Percentiles rank a stretch among this genome's conserved stretches.
These are phyloP conservation scores for Diogma glabrata DNA, from an alignment of 2,888 invertebrate species.

Conservation along the genomic window DNA sequence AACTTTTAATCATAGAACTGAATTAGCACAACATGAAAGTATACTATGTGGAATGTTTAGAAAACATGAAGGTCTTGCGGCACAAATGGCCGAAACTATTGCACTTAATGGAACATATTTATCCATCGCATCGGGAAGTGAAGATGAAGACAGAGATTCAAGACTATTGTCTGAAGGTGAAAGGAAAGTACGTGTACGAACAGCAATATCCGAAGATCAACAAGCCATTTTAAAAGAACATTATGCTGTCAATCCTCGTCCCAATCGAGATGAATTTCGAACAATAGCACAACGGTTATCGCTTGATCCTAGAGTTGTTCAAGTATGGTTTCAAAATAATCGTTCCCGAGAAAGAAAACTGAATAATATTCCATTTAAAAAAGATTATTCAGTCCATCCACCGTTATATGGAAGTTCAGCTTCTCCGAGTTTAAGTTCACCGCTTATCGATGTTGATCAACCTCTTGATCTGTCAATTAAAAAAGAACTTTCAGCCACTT, in stretches of 20 bases:
- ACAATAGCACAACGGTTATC: slow-evolving; percentile 71
- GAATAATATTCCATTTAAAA: slow-evolving; percentile 33
- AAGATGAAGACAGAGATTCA: slow-evolving; percentile 48
- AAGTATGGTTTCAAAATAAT: slow-evolving; percentile 96
- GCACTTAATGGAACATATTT: slow-evolving; percentile 9
- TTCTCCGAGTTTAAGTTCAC: slow-evolving; percentile 17
- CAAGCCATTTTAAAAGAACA: slow-evolving; percentile 78
- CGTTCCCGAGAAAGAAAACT: slow-evolving; percentile 75
- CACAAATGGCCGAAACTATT: slow-evolving; percentile 59
- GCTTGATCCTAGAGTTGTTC: slow-evolving; percentile 67
- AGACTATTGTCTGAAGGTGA: slow-evolving; percentile 49
- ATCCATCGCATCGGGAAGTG: slow-evolving; percentile 39
- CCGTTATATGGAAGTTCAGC: slow-evolving; percentile 12
- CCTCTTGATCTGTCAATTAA: slow-evolving; percentile 87
- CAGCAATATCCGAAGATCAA: slow-evolving; percentile 90
- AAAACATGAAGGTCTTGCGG: slow-evolving; percentile 63
- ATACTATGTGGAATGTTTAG: slow-evolving; percentile 44
- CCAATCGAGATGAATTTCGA: slow-evolving; percentile 86
- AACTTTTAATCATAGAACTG: slow-evolving; percentile 45
- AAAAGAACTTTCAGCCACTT: slow-evolving; percentile 45
- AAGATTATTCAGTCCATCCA: background rate
- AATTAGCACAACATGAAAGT: slow-evolving; percentile 62
- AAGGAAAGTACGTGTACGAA: slow-evolving; percentile 80
- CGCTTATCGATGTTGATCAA: slow-evolving; percentile 44
- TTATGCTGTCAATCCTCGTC: slow-evolving; percentile 82